Conservation (phyloP, 2,797 vertebrate species). For the Megaceryle alcyon region DNA sequence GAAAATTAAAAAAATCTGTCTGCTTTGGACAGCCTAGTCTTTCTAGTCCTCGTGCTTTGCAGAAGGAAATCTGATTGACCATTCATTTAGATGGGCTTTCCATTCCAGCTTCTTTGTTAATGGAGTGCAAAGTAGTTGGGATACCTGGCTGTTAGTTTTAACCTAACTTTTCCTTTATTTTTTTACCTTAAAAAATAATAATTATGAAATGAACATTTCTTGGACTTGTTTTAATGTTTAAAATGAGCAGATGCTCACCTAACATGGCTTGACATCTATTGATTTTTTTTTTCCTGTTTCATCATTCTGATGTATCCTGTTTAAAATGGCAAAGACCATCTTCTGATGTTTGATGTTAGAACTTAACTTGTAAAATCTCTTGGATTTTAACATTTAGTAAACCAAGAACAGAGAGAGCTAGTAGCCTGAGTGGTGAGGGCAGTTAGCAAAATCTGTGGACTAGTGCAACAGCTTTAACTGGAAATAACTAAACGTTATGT, state of each 20-base stretch:
- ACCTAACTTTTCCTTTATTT: background rate
- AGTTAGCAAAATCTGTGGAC: background rate
- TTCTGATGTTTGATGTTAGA: background rate
- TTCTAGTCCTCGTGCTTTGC: background rate
- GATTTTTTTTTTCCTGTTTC: background rate
- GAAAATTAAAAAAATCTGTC: background rate
- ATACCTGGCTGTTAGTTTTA: background rate
- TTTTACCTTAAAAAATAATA: background rate
- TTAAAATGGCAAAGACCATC: background rate
- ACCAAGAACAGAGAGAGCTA: background rate
- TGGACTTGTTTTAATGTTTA: background rate
- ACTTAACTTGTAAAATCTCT: background rate
- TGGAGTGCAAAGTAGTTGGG: background rate
- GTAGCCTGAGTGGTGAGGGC: background rate
- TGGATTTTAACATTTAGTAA: background rate
- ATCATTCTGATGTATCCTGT: background rate
- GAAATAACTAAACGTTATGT: background rate
- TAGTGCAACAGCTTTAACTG: background rate
- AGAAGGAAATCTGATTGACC: background rate
- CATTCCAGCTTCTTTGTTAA: background rate
- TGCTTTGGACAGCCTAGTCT: background rate
- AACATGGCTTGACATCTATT: background rate
- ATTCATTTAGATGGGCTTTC: background rate
- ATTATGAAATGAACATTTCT: background rate
- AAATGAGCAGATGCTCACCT: background rate